phyloP scores from a whole-genome alignment of 2,888 invertebrate genomes.

The Coelogynopora nodosa region DNA sequence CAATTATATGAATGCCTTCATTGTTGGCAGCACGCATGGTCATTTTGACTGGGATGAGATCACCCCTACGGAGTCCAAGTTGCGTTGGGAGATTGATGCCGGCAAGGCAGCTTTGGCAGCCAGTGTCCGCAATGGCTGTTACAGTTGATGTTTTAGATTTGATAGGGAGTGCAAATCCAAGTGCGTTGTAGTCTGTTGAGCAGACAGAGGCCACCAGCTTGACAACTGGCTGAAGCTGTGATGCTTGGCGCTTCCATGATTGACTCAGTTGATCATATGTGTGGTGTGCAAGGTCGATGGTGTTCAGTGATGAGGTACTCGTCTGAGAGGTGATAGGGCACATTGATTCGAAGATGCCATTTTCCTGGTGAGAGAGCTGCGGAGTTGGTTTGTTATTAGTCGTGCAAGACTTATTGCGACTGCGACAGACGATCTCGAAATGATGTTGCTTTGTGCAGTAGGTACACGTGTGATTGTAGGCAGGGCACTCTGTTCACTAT shows the following conservation, averaged over 20 bases:
- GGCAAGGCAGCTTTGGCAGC: not conserved
- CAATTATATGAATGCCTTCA: not conserved
- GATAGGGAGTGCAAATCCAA: not conserved
- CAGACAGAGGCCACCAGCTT: not conserved
- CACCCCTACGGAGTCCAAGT: not conserved
- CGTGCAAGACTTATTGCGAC: not conserved
- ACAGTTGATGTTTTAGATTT: not conserved
- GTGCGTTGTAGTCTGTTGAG: not conserved
- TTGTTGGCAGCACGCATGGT: not conserved
- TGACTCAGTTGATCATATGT: not conserved
- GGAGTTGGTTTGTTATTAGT: not conserved
- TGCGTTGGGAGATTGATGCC: not conserved
- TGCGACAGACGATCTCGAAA: constrained; percentile 20
- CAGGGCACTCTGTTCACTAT: constrained; percentile 46
- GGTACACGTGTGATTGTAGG: constrained; percentile 49
- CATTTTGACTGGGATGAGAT: not conserved
- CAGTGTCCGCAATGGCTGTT: not conserved
- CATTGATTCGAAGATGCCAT: constrained; percentile 2
- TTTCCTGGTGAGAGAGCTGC: not conserved
- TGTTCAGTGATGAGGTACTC: not conserved
- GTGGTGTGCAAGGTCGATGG: constrained; percentile 30
- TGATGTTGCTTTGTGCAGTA: constrained; percentile 45
- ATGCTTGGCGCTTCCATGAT: not conserved
- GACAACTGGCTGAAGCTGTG: not conserved
- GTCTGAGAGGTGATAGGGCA: not conserved